phyloP scores from a whole-genome alignment of 2,113 vertebrate genomes.

The Laticauda colubrina region DNA sequence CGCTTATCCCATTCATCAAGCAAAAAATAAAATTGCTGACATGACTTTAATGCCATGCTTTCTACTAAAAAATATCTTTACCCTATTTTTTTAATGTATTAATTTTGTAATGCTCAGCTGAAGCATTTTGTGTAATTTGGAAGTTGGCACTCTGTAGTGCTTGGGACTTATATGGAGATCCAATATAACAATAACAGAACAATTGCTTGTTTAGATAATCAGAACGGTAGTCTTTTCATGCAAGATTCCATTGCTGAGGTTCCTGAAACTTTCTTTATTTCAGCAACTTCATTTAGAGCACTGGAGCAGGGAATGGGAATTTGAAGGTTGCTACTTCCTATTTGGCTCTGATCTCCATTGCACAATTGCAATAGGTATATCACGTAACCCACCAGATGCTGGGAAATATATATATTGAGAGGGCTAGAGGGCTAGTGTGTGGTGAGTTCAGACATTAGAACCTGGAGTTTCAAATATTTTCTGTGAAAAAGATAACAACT shows the following conservation, averaged over 20 bases:
- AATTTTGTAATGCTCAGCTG: neutral
- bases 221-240: neutral
- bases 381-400: neutral
- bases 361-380: neutral
- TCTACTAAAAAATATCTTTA: neutral
- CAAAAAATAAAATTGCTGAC: neutral
- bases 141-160: neutral
- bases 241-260: neutral
- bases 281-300: neutral
- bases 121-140: neutral
- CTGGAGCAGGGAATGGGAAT: neutral
- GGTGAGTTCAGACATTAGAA: neutral
- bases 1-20: neutral
- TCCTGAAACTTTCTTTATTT: neutral
- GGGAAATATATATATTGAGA: neutral
- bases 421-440: neutral
- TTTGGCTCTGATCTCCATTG: neutral
- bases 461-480: neutral
- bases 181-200: neutral
- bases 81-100: neutral
- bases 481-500: neutral
- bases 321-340: neutral
- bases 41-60: neutral
- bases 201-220: neutral
- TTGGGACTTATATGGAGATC: neutral